A percentile compares a stretch with the other conserved stretches of the same genome.
Evolutionary conservation across 2,888 invertebrate genomes (phyloP).

Genomic region (Synergus itoensis): DNA sequence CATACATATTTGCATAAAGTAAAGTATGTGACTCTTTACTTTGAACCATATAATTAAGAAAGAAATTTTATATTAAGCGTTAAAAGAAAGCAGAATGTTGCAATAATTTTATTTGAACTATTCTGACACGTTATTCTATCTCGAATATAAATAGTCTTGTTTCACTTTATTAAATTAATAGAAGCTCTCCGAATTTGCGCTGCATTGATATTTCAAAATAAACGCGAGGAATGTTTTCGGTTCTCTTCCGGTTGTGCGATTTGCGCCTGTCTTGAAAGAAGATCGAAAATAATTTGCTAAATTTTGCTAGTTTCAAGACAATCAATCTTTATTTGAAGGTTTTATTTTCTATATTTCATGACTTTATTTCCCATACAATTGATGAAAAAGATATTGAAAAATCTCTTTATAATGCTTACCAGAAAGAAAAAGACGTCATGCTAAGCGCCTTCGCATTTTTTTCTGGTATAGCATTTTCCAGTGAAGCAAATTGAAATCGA

Average conservation of each 20-base stretch:
- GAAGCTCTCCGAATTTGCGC: constrained; percentile 1
- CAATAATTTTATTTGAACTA: no score
- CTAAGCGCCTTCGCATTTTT: constrained; percentile 17
- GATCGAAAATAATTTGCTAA: background rate
- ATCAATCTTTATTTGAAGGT: background rate
- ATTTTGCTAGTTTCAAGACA: background rate
- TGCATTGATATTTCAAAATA: constrained; percentile 26
- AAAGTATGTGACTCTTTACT: constrained; percentile 2
- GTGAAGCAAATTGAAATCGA: constrained; percentile 17
- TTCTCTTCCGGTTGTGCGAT: constrained; percentile 23
- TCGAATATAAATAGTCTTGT: background rate
- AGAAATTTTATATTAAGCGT: background rate
- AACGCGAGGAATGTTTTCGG: constrained; percentile 9
- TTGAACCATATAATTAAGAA: background rate
- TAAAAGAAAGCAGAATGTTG: no score
- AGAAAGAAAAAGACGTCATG: background rate
- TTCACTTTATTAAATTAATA: constrained; percentile 8
- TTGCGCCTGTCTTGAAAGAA: background rate
- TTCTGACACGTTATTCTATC: background rate
- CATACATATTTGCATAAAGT: constrained; percentile 16
- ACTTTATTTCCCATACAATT: background rate
- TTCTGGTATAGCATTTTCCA: background rate
- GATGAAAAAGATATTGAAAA: background rate
- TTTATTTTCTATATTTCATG: background rate
- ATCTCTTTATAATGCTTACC: background rate